These are phyloP conservation scores for Argopecten irradians DNA, from an alignment of 1,140 invertebrate species.

Conservation along the genomic window DNA sequence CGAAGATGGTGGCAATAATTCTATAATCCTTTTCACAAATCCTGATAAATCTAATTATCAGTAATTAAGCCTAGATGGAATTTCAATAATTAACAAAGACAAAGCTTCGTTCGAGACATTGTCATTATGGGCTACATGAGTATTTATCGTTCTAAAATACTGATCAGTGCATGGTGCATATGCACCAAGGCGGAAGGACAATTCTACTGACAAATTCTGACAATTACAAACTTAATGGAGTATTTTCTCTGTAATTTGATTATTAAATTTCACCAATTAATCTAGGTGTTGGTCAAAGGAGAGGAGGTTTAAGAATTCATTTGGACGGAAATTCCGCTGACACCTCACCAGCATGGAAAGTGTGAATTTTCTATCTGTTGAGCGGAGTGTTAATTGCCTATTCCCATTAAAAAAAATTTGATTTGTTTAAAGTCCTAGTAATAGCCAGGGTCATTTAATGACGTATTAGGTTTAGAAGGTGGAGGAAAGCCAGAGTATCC, in stretches of 20 bases:
- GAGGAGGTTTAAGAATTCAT: constrained; percentile 1
- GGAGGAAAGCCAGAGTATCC: no score
- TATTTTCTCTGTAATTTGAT: constrained; percentile 1
- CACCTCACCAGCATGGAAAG: not conserved
- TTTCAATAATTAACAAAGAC: not conserved
- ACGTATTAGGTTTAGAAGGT: no score
- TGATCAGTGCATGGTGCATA: not conserved
- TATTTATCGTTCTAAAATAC: not conserved
- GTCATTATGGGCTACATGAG: not conserved
- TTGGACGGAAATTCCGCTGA: not conserved
- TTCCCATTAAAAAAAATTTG: not conserved
- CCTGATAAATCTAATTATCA: not conserved
- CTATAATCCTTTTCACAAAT: not conserved
- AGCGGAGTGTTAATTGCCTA: not conserved
- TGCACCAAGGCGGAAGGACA: not conserved
- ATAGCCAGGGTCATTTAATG: no score
- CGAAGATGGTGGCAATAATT: not conserved
- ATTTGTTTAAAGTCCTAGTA: no score
- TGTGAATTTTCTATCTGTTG: not conserved
- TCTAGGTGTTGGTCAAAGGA: constrained; percentile 3
- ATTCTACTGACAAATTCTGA: no score
- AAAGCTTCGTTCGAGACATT: not conserved
- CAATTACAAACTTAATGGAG: not conserved
- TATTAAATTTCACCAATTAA: not conserved
- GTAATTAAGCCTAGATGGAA: not conserved